These are phyloP conservation scores for Eulemur mongoz DNA, from an alignment of 2,797 vertebrate species.

Conservation along the genomic window DNA sequence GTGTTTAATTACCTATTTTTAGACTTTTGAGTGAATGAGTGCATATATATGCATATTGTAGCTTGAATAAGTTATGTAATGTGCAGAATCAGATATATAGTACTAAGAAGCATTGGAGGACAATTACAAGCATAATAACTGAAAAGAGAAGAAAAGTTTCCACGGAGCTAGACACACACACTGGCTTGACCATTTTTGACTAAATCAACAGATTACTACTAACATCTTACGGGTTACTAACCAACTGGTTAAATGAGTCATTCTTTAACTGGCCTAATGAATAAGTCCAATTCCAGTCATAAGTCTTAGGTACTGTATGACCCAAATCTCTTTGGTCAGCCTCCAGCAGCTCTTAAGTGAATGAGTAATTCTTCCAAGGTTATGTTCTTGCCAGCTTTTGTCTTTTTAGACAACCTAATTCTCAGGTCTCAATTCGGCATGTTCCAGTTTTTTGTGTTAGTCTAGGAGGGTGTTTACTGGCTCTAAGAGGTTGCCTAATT, in stretches of 20 bases:
- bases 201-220: neutral
- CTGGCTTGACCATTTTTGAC: neutral
- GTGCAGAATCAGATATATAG: neutral
- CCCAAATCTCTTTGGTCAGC: neutral
- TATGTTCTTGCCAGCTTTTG: neutral
- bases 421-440: neutral
- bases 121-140: neutral
- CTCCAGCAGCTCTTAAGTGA: conserved; percentile 25
- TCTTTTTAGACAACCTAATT: conserved; percentile 30
- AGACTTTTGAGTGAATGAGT: neutral
- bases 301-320: conserved; percentile 6
- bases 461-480: conserved; percentile 3
- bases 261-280: neutral
- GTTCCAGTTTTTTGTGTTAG: neutral
- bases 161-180: neutral
- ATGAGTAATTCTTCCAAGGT: neutral
- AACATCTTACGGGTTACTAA: neutral
- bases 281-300: neutral
- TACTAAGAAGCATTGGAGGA: neutral
- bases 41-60: neutral
- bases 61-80: neutral
- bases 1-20: neutral
- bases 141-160: neutral
- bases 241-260: conserved; percentile 2
- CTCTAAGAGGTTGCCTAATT: neutral